Percentiles rank a stretch among this genome's conserved stretches.
These are phyloP conservation scores for Tarsius wallacei DNA, from an alignment of 2,797 vertebrate genomes.

Conservation along the genomic window DNA sequence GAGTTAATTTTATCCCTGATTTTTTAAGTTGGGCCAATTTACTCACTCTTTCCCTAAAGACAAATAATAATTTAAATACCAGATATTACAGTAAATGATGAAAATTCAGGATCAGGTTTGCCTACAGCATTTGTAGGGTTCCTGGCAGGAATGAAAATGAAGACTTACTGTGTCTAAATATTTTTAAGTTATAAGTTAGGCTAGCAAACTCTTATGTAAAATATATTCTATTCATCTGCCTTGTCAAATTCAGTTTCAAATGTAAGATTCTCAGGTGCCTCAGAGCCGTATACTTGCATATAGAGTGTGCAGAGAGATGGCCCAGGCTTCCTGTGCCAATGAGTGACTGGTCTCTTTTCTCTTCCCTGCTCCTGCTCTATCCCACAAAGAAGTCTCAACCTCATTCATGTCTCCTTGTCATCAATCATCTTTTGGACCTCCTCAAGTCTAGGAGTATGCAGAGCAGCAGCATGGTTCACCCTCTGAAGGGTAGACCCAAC, in stretches of 20 bases:
- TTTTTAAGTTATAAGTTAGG: slow-evolving; percentile 22
- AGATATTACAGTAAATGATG: slow-evolving; percentile 25
- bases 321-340: neutral
- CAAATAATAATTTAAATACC: slow-evolving; percentile 9
- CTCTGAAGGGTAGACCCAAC: neutral
- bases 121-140: neutral
- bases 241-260: neutral
- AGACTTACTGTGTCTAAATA: neutral
- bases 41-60: slow-evolving; percentile 43
- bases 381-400: neutral
- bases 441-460: neutral
- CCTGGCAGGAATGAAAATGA: neutral
- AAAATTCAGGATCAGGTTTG: neutral
- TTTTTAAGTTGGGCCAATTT: slow-evolving; percentile 30
- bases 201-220: neutral
- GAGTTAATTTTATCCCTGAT: neutral
- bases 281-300: neutral
- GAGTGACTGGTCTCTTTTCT: neutral
- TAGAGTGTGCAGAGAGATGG: neutral
- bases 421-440: neutral
- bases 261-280: neutral
- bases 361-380: neutral
- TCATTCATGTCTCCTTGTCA: neutral
- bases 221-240: neutral
- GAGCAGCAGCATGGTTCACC: neutral